Evolutionary conservation across 2,888 invertebrate genomes (phyloP).

Genomic region (Scrobipalpa costella): DNA sequence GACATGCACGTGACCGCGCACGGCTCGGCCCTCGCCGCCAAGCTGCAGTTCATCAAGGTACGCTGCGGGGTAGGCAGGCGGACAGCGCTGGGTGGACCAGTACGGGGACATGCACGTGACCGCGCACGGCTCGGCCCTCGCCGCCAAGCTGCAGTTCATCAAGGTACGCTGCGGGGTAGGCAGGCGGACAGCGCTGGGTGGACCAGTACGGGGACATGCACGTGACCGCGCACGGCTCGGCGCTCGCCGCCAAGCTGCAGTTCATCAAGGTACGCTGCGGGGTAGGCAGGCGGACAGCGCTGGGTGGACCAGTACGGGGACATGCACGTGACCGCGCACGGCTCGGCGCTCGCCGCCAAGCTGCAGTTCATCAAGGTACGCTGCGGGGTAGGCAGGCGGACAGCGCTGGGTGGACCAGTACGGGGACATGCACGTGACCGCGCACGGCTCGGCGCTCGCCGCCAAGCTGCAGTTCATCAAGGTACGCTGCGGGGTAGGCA

Average conservation of each 20-base stretch:
- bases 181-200: slow-evolving; percentile 92
- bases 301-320: slow-evolving; percentile 95
- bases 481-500: too few species aligned
- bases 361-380: too few species aligned
- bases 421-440: slow-evolving; percentile 88
- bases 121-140: slow-evolving; percentile 81
- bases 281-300: too few species aligned
- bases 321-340: slow-evolving; percentile 85
- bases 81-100: slow-evolving; percentile 90
- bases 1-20: too few species aligned
- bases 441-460: too few species aligned
- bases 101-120: slow-evolving; percentile 88
- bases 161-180: too few species aligned
- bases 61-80: too few species aligned
- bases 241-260: slow-evolving; percentile 87
- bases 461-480: too few species aligned
- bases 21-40: too few species aligned
- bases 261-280: slow-evolving; percentile 92
- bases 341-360: too few species aligned
- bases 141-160: slow-evolving; percentile 89
- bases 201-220: slow-evolving; percentile 88
- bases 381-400: too few species aligned
- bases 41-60: too few species aligned
- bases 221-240: slow-evolving; percentile 82
- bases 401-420: slow-evolving; percentile 95